Evolutionary conservation across 1,140 invertebrate species (phyloP).

Genomic region (Bombus huntii): DNA sequence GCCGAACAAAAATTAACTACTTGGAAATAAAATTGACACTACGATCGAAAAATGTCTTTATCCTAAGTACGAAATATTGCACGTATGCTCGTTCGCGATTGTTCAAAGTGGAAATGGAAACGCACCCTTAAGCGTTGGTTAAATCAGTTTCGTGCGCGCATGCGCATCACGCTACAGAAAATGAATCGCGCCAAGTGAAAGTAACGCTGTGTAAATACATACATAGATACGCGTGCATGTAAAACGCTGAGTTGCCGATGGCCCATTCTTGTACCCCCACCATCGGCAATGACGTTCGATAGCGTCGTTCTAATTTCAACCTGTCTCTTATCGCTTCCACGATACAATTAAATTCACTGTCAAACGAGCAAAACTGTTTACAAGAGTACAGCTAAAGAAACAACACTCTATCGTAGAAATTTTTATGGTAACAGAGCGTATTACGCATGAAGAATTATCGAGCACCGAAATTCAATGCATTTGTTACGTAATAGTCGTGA

Average conservation of each 20-base stretch:
- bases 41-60: not conserved
- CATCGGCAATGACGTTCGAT: not conserved
- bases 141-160: slow-evolving; percentile 32
- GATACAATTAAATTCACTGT: too few species aligned
- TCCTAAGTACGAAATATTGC: not conserved
- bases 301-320: not conserved
- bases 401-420: too few species aligned
- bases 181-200: slow-evolving; percentile 68
- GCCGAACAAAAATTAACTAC: too few species aligned
- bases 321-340: not conserved
- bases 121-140: slow-evolving; percentile 31
- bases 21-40: too few species aligned
- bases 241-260: slow-evolving; percentile 31
- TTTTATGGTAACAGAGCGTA: too few species aligned
- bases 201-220: slow-evolving; percentile 48
- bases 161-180: slow-evolving; percentile 57
- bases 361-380: too few species aligned
- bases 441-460: too few species aligned
- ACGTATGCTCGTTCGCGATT: too few species aligned
- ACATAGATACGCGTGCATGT: not conserved
- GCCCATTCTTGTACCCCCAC: not conserved
- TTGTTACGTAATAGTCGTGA: too few species aligned
- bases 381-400: too few species aligned
- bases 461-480: too few species aligned
- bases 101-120: not conserved